phyloP scores from a whole-genome alignment of 2,888 invertebrate species.

The Euzetes globulus region DNA sequence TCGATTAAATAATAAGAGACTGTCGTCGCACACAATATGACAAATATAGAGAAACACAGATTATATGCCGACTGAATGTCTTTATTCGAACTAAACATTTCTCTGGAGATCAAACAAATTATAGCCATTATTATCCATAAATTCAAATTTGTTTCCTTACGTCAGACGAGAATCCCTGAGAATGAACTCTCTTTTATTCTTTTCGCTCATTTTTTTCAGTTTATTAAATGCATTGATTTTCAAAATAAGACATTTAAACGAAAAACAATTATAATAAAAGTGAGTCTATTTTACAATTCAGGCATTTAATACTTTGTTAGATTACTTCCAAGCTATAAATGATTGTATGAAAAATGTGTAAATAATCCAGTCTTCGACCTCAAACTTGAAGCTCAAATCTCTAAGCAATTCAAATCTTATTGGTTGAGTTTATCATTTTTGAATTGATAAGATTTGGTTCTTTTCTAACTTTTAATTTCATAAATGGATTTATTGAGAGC shows the following conservation, averaged over 20 bases:
- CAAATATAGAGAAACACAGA: slow-evolving; percentile 3
- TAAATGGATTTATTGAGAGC: background rate
- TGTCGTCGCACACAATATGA: background rate
- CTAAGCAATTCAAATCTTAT: background rate
- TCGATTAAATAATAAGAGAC: slow-evolving; percentile 1
- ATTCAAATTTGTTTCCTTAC: background rate
- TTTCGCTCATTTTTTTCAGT: background rate
- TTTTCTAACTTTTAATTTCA: background rate
- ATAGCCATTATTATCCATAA: background rate
- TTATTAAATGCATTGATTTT: background rate
- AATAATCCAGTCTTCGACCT: background rate
- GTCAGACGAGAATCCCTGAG: background rate
- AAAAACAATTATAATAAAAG: background rate
- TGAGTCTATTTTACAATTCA: background rate
- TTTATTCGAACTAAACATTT: background rate
- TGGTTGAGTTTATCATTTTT: background rate
- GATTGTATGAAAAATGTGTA: background rate
- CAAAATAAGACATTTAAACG: background rate
- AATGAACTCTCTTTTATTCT: background rate
- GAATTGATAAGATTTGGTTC: background rate
- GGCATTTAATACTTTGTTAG: no score
- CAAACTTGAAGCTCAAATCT: background rate
- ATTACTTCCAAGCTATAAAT: background rate
- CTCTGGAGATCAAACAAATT: background rate
- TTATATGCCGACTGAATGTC: slow-evolving; percentile 6